Conservation (phyloP, 2,888 invertebrate species). For the Synergus gifuensis region DNA sequence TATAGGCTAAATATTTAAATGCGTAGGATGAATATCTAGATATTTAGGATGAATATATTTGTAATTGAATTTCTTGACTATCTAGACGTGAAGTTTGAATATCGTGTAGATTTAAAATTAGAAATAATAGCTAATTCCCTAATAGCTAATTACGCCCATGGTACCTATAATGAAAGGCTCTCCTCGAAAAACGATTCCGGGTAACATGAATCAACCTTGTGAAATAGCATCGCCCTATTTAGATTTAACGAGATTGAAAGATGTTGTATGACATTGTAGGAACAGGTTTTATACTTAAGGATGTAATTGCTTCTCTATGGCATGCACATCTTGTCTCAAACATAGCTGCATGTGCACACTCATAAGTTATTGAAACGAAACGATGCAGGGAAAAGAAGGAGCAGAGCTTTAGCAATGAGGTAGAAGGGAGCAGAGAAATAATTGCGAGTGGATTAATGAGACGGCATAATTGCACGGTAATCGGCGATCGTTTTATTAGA, state of each 20-base stretch:
- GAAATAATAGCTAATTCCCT: background rate
- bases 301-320: constrained; percentile 40
- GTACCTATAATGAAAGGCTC: background rate
- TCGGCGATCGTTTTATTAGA: constrained; percentile 75
- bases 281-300: constrained; percentile 27
- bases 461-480: constrained; percentile 77
- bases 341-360: constrained; percentile 56
- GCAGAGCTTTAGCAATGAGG: constrained; percentile 17
- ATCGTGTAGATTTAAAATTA: background rate
- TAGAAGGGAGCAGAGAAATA: constrained; percentile 57
- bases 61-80: too few relatives aligned
- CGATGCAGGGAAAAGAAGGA: constrained; percentile 32
- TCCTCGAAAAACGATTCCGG: background rate
- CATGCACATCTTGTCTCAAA: constrained; percentile 46
- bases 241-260: constrained; percentile 23
- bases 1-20: too few relatives aligned
- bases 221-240: background rate
- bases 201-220: background rate
- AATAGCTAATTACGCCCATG: background rate
- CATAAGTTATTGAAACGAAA: constrained; percentile 56
- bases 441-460: constrained; percentile 76
- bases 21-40: too few relatives aligned
- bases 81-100: too few relatives aligned
- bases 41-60: too few relatives aligned
- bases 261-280: constrained; percentile 5